Conservation (phyloP, 2,113 vertebrate species). For the Rostratula benghalensis region DNA sequence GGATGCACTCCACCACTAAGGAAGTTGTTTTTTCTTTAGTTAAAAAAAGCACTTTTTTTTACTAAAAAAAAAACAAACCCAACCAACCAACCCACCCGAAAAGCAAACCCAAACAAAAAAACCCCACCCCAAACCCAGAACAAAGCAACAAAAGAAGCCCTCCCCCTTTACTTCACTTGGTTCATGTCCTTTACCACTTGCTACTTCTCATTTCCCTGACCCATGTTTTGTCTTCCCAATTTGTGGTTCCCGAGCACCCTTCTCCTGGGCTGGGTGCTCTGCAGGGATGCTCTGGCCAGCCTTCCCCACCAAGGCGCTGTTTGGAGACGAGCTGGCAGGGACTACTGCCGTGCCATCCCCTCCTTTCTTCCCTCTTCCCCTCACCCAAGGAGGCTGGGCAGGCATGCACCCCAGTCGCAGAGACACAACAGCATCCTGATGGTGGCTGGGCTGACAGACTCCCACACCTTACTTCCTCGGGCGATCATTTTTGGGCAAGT, state of each 20-base stretch:
- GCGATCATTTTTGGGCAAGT: background rate
- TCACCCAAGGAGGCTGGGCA: background rate
- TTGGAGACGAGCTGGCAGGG: rapidly evolving
- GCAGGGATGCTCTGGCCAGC: too few species aligned
- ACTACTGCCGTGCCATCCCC: rapidly evolving
- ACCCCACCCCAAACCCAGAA: too few species aligned
- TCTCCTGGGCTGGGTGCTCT: rapidly evolving
- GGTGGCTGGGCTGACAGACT: background rate
- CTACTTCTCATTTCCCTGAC: background rate
- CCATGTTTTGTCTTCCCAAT: background rate
- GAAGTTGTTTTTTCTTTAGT: background rate
- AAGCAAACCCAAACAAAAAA: background rate
- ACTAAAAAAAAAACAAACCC: background rate
- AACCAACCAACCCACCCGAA: too few species aligned
- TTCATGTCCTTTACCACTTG: background rate
- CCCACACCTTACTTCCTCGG: background rate
- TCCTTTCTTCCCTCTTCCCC: background rate
- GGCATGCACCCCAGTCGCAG: rapidly evolving
- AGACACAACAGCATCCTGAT: background rate
- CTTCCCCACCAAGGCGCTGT: rapidly evolving
- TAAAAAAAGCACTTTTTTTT: too few species aligned
- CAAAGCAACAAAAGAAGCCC: background rate
- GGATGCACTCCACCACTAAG: background rate
- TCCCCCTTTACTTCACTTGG: background rate
- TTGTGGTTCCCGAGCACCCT: background rate